Percentiles rank a stretch among this genome's conserved stretches.
phyloP scores from a whole-genome alignment of 1,140 invertebrate genomes.

The Hestina assimilis region DNA sequence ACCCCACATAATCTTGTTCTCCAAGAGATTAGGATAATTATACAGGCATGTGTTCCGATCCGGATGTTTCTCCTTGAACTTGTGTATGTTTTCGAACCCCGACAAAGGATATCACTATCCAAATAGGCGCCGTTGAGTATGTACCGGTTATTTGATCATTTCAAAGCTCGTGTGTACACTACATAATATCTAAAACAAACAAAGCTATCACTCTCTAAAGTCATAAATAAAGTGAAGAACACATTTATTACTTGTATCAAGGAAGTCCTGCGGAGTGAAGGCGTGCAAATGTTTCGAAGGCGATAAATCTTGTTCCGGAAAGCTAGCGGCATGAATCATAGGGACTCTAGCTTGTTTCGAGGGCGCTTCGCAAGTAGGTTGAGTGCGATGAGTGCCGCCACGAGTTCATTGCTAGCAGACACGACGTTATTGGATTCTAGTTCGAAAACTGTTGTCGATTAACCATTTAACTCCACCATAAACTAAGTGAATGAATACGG shows the following conservation, averaged over 20 bases:
- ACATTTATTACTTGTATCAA: constrained; percentile 25
- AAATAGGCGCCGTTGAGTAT: too few species aligned
- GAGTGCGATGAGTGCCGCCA: constrained; percentile 17
- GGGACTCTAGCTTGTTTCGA: constrained; percentile 10
- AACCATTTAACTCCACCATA: not conserved
- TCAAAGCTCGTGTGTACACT: not conserved
- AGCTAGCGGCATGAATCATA: constrained; percentile 37
- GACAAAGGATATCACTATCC: too few species aligned
- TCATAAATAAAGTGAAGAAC: constrained; percentile 22
- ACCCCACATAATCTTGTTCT: too few species aligned
- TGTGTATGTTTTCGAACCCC: too few species aligned
- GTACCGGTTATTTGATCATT: too few species aligned
- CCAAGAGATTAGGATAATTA: too few species aligned
- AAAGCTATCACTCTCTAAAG: constrained; percentile 6
- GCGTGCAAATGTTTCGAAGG: constrained; percentile 37
- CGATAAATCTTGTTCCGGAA: constrained; percentile 39
- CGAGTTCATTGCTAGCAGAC: constrained; percentile 6
- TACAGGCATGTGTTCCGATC: too few species aligned
- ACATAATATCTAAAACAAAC: constrained; percentile 2
- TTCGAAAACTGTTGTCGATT: not conserved
- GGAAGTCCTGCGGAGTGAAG: constrained; percentile 28
- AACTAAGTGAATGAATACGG: too few species aligned
- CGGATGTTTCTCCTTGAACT: too few species aligned
- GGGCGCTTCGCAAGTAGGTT: constrained; percentile 32
- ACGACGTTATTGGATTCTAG: constrained; percentile 4